A percentile compares a stretch with the other conserved stretches of the same genome.
phyloP scores from a whole-genome alignment of 2,888 invertebrate genomes.

The Phalera bucephala region DNA sequence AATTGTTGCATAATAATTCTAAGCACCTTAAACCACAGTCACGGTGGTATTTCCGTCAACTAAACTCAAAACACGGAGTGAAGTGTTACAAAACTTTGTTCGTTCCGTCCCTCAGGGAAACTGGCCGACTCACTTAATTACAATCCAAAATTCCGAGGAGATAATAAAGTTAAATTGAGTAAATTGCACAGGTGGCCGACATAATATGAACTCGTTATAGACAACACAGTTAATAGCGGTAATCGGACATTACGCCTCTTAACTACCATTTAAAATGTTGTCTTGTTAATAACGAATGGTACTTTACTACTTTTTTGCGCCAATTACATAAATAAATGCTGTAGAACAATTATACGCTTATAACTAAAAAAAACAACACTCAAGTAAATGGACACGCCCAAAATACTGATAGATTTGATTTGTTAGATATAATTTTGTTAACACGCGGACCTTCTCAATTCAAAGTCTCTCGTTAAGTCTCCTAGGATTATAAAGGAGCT shows the following conservation, averaged over 20 bases:
- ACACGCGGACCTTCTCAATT: too few relatives aligned
- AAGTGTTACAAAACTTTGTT: slow-evolving; percentile 42
- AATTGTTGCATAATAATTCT: background rate
- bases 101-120: slow-evolving; percentile 37
- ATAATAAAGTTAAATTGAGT: slow-evolving; percentile 69
- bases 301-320: slow-evolving; percentile 8
- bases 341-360: slow-evolving; percentile 1
- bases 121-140: slow-evolving; percentile 56
- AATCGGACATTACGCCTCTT: slow-evolving; percentile 41
- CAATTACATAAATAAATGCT: slow-evolving; percentile 7
- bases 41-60: slow-evolving; percentile 25
- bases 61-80: slow-evolving; percentile 27
- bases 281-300: slow-evolving; percentile 22
- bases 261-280: slow-evolving; percentile 40
- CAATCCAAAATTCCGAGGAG: slow-evolving; percentile 52
- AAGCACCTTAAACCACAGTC: slow-evolving; percentile 23
- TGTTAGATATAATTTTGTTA: too few relatives aligned
- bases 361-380: too few relatives aligned
- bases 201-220: slow-evolving; percentile 39
- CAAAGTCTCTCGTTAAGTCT: too few relatives aligned
- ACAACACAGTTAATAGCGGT: slow-evolving; percentile 38
- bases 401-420: too few relatives aligned
- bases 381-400: too few relatives aligned
- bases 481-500: too few relatives aligned
- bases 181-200: slow-evolving; percentile 62